Percentiles rank a stretch among this genome's conserved stretches.
These are phyloP conservation scores for Oriolus oriolus DNA, from an alignment of 2,113 vertebrate species.

Conservation along the genomic window DNA sequence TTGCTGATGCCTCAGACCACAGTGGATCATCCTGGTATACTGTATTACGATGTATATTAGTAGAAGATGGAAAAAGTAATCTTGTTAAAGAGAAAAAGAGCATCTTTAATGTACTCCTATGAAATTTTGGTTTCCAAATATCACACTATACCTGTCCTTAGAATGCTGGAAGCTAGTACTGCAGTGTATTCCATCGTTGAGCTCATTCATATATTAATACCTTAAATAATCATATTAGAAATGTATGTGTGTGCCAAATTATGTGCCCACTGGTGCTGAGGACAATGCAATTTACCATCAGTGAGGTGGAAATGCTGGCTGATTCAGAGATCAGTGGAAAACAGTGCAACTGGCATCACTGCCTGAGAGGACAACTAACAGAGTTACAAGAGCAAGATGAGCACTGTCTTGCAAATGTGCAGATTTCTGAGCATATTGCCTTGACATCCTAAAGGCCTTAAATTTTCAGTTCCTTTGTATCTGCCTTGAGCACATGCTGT, in stretches of 20 bases:
- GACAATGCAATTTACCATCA: not conserved
- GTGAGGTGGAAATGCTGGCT: not conserved
- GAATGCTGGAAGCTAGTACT: not conserved
- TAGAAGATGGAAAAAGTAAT: not conserved
- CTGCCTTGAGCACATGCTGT: not conserved
- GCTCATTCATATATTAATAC: not conserved
- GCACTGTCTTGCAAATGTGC: not conserved
- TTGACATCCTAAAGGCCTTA: not conserved
- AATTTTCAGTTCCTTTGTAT: not conserved
- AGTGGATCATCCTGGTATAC: not conserved
- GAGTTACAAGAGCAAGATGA: not conserved
- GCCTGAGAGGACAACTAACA: not conserved
- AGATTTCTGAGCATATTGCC: not conserved
- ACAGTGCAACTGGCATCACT: not conserved
- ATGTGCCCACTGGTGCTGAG: not conserved
- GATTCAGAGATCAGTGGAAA: not conserved
- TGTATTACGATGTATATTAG: not conserved
- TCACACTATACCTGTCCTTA: not conserved
- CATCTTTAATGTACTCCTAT: not conserved
- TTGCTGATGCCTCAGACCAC: not conserved
- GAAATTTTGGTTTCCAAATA: not conserved
- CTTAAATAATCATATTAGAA: not conserved
- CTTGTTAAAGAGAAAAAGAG: not conserved
- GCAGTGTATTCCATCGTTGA: not conserved
- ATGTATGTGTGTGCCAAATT: not conserved